These are phyloP conservation scores for Hedychridium roseum DNA, from an alignment of 2,888 invertebrate genomes.

Conservation along the genomic window DNA sequence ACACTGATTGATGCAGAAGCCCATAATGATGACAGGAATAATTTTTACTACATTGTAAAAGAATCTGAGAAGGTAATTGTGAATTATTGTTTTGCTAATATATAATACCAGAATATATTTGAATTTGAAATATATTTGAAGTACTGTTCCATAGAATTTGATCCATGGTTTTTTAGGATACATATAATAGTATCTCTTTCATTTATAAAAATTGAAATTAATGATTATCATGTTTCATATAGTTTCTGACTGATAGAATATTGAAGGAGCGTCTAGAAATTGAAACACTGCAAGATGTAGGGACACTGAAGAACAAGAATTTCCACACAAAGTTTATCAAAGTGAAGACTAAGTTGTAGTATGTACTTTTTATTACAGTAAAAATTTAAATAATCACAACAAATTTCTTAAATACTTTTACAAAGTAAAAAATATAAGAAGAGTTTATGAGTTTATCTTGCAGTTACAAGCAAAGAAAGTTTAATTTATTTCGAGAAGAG, in stretches of 20 bases:
- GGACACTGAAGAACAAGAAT: slow-evolving; percentile 86
- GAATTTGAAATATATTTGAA: no score
- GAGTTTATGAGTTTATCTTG: slow-evolving; percentile 51
- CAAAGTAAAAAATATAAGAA: no score
- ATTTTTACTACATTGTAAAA: slow-evolving; percentile 80
- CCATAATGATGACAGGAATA: slow-evolving; percentile 76
- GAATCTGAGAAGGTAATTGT: slow-evolving; percentile 83
- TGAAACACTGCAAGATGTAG: slow-evolving; percentile 91
- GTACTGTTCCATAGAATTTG: neutral
- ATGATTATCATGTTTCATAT: slow-evolving; percentile 39
- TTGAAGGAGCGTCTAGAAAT: slow-evolving; percentile 93
- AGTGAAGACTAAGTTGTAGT: slow-evolving; percentile 98
- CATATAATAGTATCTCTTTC: neutral
- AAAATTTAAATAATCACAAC: no score
- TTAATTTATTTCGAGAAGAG: slow-evolving; percentile 98
- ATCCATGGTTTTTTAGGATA: neutral
- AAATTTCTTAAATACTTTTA: no score
- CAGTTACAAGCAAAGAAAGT: slow-evolving; percentile 99
- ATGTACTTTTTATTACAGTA: slow-evolving; percentile 73
- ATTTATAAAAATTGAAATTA: slow-evolving; percentile 9
- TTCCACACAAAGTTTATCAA: slow-evolving; percentile 96
- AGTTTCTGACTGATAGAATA: slow-evolving; percentile 82
- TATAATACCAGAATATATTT: slow-evolving; percentile 2
- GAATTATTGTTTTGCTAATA: no score
- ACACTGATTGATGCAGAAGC: slow-evolving; percentile 88